These are phyloP conservation scores for Pseudorectes ferrugineus DNA, from an alignment of 2,113 vertebrate species.

Conservation along the genomic window DNA sequence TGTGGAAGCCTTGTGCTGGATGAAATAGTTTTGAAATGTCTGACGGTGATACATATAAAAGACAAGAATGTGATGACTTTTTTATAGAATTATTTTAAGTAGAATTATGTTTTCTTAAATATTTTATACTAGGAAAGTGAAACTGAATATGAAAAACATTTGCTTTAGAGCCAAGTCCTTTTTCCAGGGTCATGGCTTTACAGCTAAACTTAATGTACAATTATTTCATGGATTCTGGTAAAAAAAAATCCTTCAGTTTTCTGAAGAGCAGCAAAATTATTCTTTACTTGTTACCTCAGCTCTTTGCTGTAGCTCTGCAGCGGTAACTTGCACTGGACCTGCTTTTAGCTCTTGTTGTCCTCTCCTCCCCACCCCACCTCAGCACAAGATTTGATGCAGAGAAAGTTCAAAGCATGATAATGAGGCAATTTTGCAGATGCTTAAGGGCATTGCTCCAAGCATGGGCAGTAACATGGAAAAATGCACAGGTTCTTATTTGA, in stretches of 20 bases:
- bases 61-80: constrained; percentile 21
- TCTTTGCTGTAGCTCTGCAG: background rate
- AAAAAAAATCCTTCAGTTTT: background rate
- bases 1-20: background rate
- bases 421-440: background rate
- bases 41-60: background rate
- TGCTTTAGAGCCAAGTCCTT: background rate
- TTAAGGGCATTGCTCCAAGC: background rate
- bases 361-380: background rate
- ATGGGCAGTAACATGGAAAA: background rate
- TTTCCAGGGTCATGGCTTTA: background rate
- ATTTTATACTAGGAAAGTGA: constrained; percentile 32
- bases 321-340: background rate
- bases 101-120: constrained; percentile 43
- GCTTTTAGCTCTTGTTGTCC: background rate
- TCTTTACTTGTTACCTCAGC: background rate
- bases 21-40: constrained; percentile 19
- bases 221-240: background rate
- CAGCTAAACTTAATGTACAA: constrained; percentile 3
- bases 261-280: background rate
- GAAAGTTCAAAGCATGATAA: background rate
- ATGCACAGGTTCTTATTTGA: background rate
- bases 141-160: constrained; percentile 45
- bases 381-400: background rate
- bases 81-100: constrained; percentile 41